Conservation (phyloP, 1,140 invertebrate species). For the Hyles vespertilio region DNA sequence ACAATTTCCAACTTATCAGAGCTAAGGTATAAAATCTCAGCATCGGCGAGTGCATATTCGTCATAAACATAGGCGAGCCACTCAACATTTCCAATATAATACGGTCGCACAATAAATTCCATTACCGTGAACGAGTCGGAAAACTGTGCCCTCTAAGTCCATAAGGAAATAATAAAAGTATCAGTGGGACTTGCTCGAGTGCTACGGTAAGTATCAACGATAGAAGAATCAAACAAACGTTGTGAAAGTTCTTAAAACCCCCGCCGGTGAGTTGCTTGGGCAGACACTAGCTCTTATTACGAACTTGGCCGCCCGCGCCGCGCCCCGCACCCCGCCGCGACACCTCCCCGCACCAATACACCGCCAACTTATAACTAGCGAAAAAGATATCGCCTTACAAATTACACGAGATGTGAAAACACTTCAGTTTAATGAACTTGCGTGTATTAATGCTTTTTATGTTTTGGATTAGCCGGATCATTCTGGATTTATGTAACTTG, state of each 20-base stretch:
- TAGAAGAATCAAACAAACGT: slow-evolving; percentile 56
- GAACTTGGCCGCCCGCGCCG: slow-evolving; percentile 32
- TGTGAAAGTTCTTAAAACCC: slow-evolving; percentile 47
- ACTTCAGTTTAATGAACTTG: slow-evolving; percentile 13
- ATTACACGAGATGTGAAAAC: slow-evolving; percentile 24
- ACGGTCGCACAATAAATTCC: slow-evolving; percentile 29
- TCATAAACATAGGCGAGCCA: neutral
- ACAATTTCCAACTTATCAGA: too few species aligned
- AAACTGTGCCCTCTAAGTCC: slow-evolving; percentile 40
- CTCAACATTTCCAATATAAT: slow-evolving; percentile 11
- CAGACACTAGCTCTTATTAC: slow-evolving; percentile 58
- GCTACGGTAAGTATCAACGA: slow-evolving; percentile 42
- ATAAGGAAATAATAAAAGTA: slow-evolving; percentile 63
- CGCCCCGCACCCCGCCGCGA: neutral
- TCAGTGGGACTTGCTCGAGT: slow-evolving; percentile 34
- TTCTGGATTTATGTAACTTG: too few species aligned
- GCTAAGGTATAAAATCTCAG: too few species aligned
- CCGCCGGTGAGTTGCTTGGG: slow-evolving; percentile 32
- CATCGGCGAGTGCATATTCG: neutral
- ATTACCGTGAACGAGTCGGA: slow-evolving; percentile 35
- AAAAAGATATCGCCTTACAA: slow-evolving; percentile 33
- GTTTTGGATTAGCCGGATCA: too few species aligned
- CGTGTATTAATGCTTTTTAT: too few species aligned
- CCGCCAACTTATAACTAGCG: slow-evolving; percentile 49
- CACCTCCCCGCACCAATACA: slow-evolving; percentile 14